phyloP scores from a whole-genome alignment of 2,888 invertebrate genomes.

The Dicycla oo region DNA sequence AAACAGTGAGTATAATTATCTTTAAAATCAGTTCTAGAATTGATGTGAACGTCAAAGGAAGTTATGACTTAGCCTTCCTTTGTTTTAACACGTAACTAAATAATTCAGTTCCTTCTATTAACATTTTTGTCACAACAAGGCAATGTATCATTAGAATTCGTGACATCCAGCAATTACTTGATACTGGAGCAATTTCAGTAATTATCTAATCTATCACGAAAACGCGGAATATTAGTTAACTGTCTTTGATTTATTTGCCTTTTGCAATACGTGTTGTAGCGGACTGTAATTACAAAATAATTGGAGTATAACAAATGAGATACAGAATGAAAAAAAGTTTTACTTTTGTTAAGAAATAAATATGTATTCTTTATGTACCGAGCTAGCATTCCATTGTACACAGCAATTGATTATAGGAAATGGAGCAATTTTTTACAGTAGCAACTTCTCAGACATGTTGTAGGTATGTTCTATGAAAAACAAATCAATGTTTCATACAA shows the following conservation, averaged over 20 bases:
- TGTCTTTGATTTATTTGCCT: conserved; percentile 46
- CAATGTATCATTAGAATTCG: conserved; percentile 32
- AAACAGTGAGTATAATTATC: not conserved
- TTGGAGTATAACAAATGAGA: conserved; percentile 55
- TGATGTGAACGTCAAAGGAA: not conserved
- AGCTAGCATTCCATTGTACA: conserved; percentile 9
- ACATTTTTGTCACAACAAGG: conserved; percentile 24
- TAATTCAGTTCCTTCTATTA: conserved; percentile 24
- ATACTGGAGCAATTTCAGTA: conserved; percentile 16
- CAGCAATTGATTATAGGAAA: conserved; percentile 20
- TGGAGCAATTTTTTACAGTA: conserved; percentile 18
- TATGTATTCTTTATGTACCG: conserved; percentile 16
- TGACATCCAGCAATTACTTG: conserved; percentile 42
- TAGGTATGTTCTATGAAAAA: conserved; percentile 6
- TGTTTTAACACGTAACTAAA: conserved; percentile 15
- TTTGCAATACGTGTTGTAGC: conserved; percentile 33
- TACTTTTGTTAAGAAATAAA: conserved; percentile 45
- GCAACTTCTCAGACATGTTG: conserved; percentile 9
- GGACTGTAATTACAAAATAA: conserved; percentile 48
- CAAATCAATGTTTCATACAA: conserved; percentile 4
- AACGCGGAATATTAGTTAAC: conserved; percentile 29
- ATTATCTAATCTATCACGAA: conserved; percentile 36
- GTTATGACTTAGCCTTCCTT: conserved; percentile 8
- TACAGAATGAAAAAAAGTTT: conserved; percentile 45
- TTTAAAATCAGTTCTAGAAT: too few relatives aligned